These are phyloP conservation scores for Lithobates sylvaticus DNA, from an alignment of 2,797 vertebrate species.

Conservation along the genomic window DNA sequence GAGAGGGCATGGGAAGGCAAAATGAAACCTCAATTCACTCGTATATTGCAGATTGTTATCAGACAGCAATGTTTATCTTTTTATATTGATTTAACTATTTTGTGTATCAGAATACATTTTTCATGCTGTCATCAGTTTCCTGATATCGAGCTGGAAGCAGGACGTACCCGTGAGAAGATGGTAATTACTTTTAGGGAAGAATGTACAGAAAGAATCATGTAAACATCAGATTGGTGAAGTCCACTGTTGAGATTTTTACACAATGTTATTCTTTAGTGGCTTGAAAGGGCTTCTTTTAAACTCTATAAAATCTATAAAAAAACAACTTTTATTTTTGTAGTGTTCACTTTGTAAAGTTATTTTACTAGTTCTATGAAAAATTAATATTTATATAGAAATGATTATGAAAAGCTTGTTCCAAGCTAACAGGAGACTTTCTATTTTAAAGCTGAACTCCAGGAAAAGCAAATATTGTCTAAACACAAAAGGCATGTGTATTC, in stretches of 20 bases:
- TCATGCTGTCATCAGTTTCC: constrained; percentile 32
- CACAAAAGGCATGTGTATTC: no score
- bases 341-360: no score
- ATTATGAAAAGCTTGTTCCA: background rate
- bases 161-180: background rate
- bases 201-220: background rate
- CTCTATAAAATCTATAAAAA: no score
- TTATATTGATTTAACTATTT: constrained; percentile 30
- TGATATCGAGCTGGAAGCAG: constrained; percentile 3
- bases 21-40: background rate
- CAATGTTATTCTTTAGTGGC: no score
- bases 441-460: background rate
- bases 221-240: background rate
- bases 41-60: constrained; percentile 35
- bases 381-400: no score
- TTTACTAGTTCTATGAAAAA: no score
- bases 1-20: constrained; percentile 20
- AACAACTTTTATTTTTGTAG: no score
- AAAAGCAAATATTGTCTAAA: no score
- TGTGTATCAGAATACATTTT: constrained; percentile 16
- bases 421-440: background rate
- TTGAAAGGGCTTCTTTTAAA: no score
- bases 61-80: constrained; percentile 4
- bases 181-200: background rate
- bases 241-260: no score